Evolutionary conservation across 2,888 invertebrate genomes (phyloP).

Genomic region (Cetonia aurata): DNA sequence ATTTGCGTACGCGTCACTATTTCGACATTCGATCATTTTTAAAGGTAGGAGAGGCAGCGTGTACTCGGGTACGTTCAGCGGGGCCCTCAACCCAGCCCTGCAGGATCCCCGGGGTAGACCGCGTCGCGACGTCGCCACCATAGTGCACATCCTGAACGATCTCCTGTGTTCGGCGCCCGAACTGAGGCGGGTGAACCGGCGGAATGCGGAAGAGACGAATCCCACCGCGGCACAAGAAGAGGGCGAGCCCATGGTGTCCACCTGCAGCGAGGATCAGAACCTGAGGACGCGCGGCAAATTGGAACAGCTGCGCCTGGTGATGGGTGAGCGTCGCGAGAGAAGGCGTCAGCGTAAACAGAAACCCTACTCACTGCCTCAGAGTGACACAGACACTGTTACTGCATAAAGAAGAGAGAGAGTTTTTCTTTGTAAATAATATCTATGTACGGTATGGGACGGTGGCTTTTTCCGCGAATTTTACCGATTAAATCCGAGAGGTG

Average conservation of each 20-base stretch:
- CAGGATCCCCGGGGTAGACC: slow-evolving; percentile 94
- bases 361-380: slow-evolving; percentile 73
- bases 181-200: slow-evolving; percentile 60
- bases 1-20: neutral
- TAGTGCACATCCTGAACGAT: slow-evolving; percentile 96
- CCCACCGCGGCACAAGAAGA: slow-evolving; percentile 55
- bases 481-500: too few species aligned
- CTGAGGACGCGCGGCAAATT: slow-evolving; percentile 78
- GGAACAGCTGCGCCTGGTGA: slow-evolving; percentile 87
- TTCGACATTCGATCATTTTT: slow-evolving; percentile 72
- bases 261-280: slow-evolving; percentile 64
- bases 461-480: too few species aligned
- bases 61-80: slow-evolving; percentile 96
- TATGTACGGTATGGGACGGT: too few species aligned
- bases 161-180: slow-evolving; percentile 87
- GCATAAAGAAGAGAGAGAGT: slow-evolving; percentile 52
- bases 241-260: slow-evolving; percentile 52
- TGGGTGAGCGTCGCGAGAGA: slow-evolving; percentile 90
- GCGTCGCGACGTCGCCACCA: slow-evolving; percentile 93
- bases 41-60: slow-evolving; percentile 95
- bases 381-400: slow-evolving; percentile 66
- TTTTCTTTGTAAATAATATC: slow-evolving; percentile 38
- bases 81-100: slow-evolving; percentile 91
- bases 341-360: slow-evolving; percentile 83
- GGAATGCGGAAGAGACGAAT: slow-evolving; percentile 62